A percentile compares a stretch with the other conserved stretches of the same genome.
Conservation (phyloP, 2,113 vertebrate genomes). For the Hippocampus barbouri region DNA sequence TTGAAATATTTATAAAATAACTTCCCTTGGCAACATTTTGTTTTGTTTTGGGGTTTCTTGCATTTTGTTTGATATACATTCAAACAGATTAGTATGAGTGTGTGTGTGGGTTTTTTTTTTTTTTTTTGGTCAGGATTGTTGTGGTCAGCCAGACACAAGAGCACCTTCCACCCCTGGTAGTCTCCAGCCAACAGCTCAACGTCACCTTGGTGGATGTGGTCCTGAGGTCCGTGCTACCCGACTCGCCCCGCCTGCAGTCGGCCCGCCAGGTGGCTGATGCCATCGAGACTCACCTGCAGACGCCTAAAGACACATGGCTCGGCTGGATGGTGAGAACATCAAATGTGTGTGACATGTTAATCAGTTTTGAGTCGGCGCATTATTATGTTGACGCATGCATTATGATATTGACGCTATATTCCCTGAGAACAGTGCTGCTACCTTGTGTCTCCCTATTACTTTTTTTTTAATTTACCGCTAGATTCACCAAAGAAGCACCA, state of each 20-base stretch:
- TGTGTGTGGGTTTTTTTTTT: not conserved
- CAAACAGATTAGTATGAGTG: no score
- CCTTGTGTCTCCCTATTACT: no score
- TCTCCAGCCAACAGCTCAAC: constrained; percentile 30
- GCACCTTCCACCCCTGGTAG: constrained; percentile 11
- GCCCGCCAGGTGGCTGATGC: constrained; percentile 49
- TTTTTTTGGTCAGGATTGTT: constrained; percentile 56
- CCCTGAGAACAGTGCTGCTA: no score
- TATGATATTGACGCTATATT: no score
- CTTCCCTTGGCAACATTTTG: no score
- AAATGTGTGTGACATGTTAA: not conserved
- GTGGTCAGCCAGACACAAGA: constrained; percentile 59
- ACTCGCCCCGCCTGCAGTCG: constrained; percentile 41
- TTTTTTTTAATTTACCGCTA: no score
- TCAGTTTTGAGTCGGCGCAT: no score
- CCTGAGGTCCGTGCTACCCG: constrained; percentile 59
- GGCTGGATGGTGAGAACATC: constrained; percentile 66
- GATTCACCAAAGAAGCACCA: no score
- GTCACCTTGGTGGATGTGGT: constrained; percentile 61
- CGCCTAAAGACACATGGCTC: constrained; percentile 47
- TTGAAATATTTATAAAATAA: no score
- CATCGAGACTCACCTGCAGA: constrained; percentile 54
- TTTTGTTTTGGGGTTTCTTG: no score
- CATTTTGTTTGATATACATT: no score
- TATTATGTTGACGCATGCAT: no score